Conservation (phyloP, 1,140 invertebrate species). For the Drosophila malerkotliana region DNA sequence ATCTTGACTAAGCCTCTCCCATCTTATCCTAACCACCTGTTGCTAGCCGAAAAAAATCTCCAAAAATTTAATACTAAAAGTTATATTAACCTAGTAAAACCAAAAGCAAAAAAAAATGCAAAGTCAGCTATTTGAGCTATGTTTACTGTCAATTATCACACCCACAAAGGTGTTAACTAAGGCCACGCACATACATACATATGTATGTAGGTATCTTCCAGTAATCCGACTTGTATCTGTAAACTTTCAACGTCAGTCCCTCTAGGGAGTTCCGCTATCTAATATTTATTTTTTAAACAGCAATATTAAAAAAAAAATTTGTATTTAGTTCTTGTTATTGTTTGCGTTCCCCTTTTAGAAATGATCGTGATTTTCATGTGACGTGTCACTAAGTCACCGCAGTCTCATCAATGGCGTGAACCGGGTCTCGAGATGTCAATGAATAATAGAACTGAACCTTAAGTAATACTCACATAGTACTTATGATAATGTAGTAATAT, state of each 20-base stretch:
- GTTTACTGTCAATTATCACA: slow-evolving; percentile 53
- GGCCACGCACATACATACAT: slow-evolving; percentile 19
- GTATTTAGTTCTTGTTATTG: neutral
- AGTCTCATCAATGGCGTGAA: neutral
- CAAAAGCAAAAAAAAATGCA: neutral
- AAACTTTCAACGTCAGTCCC: slow-evolving; percentile 19
- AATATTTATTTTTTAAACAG: slow-evolving; percentile 1
- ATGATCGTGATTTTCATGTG: slow-evolving; percentile 25
- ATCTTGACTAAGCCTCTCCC: no score
- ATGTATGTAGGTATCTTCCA: neutral
- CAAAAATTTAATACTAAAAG: neutral
- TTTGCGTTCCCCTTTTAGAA: slow-evolving; percentile 33
- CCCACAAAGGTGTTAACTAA: slow-evolving; percentile 51
- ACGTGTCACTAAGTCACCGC: slow-evolving; percentile 3
- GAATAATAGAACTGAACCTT: neutral
- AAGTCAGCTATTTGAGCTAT: neutral
- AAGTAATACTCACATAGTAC: no score
- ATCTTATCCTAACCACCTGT: neutral
- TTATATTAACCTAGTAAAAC: neutral
- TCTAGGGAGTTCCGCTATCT: slow-evolving; percentile 32
- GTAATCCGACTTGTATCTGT: neutral
- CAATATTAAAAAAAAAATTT: neutral
- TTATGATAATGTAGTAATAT: no score
- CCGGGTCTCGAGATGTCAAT: neutral
- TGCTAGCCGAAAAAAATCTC: neutral